Conservation (phyloP, 2,888 invertebrate genomes). For the Phyto melanocephala region DNA sequence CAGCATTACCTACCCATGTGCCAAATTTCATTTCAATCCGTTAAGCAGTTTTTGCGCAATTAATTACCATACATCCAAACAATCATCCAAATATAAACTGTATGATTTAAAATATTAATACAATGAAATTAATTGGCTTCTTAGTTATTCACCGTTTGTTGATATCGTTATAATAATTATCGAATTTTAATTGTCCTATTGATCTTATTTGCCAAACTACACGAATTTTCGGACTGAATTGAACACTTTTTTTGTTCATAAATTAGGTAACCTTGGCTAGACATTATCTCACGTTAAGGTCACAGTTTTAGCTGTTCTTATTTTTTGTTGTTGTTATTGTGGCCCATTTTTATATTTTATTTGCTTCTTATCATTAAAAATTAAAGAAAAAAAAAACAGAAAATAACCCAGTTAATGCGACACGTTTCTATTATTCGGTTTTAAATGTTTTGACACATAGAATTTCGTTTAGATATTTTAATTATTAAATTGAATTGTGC, state of each 20-base stretch:
- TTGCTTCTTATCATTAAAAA: slow-evolving; percentile 24
- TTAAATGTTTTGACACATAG: slow-evolving; percentile 6
- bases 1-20: too few species aligned
- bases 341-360: not conserved
- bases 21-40: too few species aligned
- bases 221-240: not conserved
- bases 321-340: not conserved
- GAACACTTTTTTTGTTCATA: slow-evolving; percentile 28
- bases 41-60: too few species aligned
- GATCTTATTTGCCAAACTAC: not conserved
- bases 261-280: slow-evolving; percentile 35
- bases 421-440: not conserved
- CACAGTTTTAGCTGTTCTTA: too few species aligned
- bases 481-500: slow-evolving; percentile 1
- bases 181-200: not conserved
- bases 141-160: not conserved
- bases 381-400: slow-evolving; percentile 12
- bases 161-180: not conserved
- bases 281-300: slow-evolving; percentile 46
- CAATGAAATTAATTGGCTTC: too few species aligned
- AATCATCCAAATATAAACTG: too few species aligned
- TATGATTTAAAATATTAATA: too few species aligned
- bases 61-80: too few species aligned
- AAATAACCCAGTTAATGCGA: not conserved
- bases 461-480: too few species aligned